Conservation (phyloP, 2,113 vertebrate genomes). For the Larimichthys crocea region DNA sequence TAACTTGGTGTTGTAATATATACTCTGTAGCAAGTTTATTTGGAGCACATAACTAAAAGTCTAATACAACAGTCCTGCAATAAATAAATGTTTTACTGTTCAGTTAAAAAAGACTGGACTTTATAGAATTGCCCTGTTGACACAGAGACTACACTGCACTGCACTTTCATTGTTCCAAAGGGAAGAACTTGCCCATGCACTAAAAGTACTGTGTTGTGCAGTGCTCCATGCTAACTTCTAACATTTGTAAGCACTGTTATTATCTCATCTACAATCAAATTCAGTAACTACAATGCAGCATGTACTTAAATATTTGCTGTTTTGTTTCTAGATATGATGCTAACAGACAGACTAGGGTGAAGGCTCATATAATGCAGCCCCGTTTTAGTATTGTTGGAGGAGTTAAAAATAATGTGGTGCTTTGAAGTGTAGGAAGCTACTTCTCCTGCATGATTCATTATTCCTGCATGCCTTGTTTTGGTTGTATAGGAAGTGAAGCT, state of each 20-base stretch:
- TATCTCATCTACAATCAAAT: not conserved
- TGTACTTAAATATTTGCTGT: not conserved
- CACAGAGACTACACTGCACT: too few species aligned
- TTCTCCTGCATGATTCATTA: slow-evolving; percentile 46
- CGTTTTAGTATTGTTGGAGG: slow-evolving; percentile 18
- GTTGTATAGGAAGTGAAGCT: slow-evolving; percentile 42
- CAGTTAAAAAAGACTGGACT: too few species aligned
- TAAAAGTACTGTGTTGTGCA: not conserved
- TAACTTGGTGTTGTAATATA: not conserved
- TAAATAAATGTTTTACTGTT: too few species aligned
- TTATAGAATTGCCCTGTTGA: too few species aligned
- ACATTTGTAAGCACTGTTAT: too few species aligned
- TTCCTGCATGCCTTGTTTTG: slow-evolving; percentile 38
- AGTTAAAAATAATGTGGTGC: slow-evolving; percentile 41
- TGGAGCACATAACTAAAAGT: not conserved
- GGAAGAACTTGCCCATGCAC: too few species aligned
- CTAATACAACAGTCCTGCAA: too few species aligned
- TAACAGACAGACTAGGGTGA: slow-evolving; percentile 23
- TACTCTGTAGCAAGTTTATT: too few species aligned
- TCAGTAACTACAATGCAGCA: not conserved
- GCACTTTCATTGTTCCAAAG: too few species aligned
- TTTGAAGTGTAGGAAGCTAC: slow-evolving; percentile 39
- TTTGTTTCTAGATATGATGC: slow-evolving; percentile 13
- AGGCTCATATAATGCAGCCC: slow-evolving; percentile 12
- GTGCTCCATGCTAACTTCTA: not conserved